Evolutionary conservation across 1,140 invertebrate genomes (phyloP).

Genomic region (Drepana arcuata): DNA sequence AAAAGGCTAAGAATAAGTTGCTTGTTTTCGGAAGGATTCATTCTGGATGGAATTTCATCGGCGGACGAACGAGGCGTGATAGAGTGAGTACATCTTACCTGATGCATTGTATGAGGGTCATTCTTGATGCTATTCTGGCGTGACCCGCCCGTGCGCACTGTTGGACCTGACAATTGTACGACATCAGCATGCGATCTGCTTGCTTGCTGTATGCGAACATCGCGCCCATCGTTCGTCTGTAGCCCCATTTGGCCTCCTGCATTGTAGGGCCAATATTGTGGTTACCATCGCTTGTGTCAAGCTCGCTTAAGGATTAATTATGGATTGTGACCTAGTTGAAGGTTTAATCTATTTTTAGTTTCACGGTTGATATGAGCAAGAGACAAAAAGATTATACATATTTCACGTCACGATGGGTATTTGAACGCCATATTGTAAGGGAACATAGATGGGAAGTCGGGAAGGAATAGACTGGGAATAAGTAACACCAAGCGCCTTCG

Average conservation of each 20-base stretch:
- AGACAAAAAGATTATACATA: no score
- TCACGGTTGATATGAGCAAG: no score
- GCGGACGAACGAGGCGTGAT: no score
- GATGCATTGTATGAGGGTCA: slow-evolving; percentile 65
- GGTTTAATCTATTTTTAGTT: no score
- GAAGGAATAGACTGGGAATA: no score
- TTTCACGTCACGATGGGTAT: no score
- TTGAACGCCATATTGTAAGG: no score
- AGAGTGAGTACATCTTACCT: no score
- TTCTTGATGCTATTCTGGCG: slow-evolving; percentile 41
- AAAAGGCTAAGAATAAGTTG: slow-evolving; percentile 2
- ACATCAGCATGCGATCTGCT: slow-evolving; percentile 66
- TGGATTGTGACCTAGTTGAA: slow-evolving; percentile 1
- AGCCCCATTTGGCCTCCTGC: slow-evolving; percentile 69
- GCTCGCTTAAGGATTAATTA: slow-evolving; percentile 8
- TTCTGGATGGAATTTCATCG: no score
- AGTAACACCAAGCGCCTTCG: no score
- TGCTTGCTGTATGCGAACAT: slow-evolving; percentile 68
- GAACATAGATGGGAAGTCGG: no score
- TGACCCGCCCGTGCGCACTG: slow-evolving; percentile 54
- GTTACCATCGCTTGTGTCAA: slow-evolving; percentile 24
- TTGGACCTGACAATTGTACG: slow-evolving; percentile 68
- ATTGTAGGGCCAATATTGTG: slow-evolving; percentile 39
- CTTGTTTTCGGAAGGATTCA: no score
- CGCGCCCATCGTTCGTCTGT: slow-evolving; percentile 66